Conservation (phyloP, 2,113 vertebrate species). For the Phainopepla nitens region DNA sequence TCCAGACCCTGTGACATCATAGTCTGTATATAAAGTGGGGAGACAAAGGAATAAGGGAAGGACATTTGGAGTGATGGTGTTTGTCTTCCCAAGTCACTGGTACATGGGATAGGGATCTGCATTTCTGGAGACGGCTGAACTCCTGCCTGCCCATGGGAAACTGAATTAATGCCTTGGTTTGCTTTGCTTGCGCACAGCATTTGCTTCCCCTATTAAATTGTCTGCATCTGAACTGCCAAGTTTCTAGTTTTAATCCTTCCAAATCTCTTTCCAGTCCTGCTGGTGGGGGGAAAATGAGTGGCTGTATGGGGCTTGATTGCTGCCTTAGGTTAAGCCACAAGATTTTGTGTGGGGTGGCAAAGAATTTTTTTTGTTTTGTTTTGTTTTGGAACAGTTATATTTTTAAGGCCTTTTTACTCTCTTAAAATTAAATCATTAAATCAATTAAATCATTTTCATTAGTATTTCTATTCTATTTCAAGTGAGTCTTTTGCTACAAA, state of each 20-base stretch:
- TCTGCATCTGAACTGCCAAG: not conserved
- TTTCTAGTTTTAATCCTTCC: not conserved
- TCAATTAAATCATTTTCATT: slow-evolving; percentile 36
- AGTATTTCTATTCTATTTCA: slow-evolving; percentile 26
- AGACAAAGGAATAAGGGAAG: not conserved
- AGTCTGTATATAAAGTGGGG: not conserved
- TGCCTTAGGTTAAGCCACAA: not conserved
- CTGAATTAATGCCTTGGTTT: not conserved
- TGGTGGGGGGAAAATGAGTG: not conserved
- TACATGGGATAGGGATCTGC: too few relatives aligned
- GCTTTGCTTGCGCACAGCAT: not conserved
- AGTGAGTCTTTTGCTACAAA: not conserved
- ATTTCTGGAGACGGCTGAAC: not conserved
- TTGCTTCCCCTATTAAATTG: not conserved
- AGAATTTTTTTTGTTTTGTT: not conserved
- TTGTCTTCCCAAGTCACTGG: too few relatives aligned
- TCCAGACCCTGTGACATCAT: not conserved
- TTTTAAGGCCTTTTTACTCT: not conserved
- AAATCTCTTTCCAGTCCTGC: not conserved
- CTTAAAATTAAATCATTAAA: not conserved
- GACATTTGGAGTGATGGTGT: too few relatives aligned
- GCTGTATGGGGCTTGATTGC: not conserved
- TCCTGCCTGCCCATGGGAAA: not conserved
- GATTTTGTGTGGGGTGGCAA: not conserved
- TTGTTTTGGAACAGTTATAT: not conserved